Conservation (phyloP, 2,113 vertebrate genomes). For the Pterophyllum scalare region DNA sequence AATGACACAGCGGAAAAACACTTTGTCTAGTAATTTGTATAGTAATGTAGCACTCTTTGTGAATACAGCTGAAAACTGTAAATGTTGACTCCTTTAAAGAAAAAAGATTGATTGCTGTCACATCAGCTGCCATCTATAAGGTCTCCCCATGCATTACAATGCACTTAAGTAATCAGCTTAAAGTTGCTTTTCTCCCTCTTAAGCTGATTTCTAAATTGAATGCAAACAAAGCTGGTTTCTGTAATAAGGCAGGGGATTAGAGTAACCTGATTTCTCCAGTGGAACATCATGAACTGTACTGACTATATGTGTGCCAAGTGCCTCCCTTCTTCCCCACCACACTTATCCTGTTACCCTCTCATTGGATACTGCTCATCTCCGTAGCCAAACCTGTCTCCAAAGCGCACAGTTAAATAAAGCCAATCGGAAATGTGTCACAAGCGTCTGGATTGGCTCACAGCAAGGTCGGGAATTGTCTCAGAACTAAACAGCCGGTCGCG, state of each 20-base stretch:
- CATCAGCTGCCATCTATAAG: neutral
- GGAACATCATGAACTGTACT: neutral
- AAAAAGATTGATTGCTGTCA: neutral
- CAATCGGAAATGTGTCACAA: neutral
- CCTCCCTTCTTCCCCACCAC: neutral
- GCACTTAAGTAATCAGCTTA: neutral
- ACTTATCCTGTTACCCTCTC: neutral
- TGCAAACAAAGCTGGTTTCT: neutral
- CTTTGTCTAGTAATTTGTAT: neutral
- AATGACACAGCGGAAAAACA: neutral
- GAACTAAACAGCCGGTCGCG: neutral
- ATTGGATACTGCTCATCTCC: neutral
- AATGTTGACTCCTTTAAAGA: too few relatives aligned
- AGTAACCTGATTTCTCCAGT: neutral
- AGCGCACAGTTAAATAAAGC: slow-evolving; percentile 1
- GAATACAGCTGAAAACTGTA: neutral
- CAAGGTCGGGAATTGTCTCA: neutral
- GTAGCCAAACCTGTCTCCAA: neutral
- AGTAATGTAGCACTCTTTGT: neutral
- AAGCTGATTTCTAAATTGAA: neutral
- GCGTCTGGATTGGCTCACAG: neutral
- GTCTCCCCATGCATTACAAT: neutral
- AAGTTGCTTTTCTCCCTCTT: neutral
- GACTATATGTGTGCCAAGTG: neutral
- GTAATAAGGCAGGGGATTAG: neutral